A percentile compares a stretch with the other conserved stretches of the same genome.
These are phyloP conservation scores for Eulacestoma nigropectus DNA, from an alignment of 2,113 vertebrate genomes.

Conservation along the genomic window DNA sequence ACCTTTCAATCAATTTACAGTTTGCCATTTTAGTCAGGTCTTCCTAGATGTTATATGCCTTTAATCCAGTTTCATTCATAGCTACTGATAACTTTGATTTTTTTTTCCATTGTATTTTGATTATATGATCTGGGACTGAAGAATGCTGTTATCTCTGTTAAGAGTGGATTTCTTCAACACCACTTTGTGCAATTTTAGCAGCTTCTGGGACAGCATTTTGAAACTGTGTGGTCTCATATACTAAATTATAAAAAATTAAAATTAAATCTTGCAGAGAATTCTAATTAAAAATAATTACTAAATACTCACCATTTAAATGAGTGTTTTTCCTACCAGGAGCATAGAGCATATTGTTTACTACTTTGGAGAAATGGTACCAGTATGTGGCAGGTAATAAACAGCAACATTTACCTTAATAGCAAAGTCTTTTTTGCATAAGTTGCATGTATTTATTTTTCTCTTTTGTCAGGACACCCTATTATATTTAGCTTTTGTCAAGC, in stretches of 20 bases:
- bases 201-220: background rate
- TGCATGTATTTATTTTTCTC: background rate
- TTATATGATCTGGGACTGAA: background rate
- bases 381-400: background rate
- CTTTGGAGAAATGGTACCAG: background rate
- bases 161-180: background rate
- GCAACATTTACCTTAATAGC: background rate
- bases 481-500: background rate
- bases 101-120: background rate
- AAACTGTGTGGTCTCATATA: background rate
- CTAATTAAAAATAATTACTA: background rate
- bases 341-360: background rate
- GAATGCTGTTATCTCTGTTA: background rate
- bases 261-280: background rate
- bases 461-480: background rate
- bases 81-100: background rate
- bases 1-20: background rate
- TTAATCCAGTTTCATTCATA: background rate
- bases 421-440: background rate
- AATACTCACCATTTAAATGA: background rate
- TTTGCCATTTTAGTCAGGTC: background rate
- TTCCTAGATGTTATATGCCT: background rate
- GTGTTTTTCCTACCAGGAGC: background rate
- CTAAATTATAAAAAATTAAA: background rate
- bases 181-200: background rate